phyloP scores from a whole-genome alignment of 2,888 invertebrate species.

The Euproctis similis region DNA sequence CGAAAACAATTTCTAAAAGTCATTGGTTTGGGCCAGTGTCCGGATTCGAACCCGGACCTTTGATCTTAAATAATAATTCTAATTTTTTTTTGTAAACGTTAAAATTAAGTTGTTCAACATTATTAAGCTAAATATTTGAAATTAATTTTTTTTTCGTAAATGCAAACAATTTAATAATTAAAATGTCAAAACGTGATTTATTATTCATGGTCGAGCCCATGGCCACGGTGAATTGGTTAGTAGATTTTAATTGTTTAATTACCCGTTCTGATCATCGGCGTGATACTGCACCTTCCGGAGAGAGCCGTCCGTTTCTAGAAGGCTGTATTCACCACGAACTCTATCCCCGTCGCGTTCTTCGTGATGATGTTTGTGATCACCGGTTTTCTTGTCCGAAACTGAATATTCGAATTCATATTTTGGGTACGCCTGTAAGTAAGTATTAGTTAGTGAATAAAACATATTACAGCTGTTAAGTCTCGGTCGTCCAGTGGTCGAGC shows the following conservation, averaged over 20 bases:
- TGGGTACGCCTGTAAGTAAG: constrained; percentile 58
- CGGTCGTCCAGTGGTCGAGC: no score
- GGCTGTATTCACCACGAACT: constrained; percentile 75
- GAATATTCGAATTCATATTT: constrained; percentile 77
- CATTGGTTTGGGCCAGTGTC: no score
- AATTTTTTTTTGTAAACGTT: no score
- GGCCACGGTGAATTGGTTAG: constrained; percentile 9
- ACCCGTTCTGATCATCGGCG: constrained; percentile 76
- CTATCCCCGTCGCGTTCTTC: constrained; percentile 73
- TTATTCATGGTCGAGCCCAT: constrained; percentile 9
- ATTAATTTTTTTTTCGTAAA: no score
- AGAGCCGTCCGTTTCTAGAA: constrained; percentile 75
- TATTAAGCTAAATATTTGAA: no score
- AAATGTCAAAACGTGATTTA: constrained; percentile 16
- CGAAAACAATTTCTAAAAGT: no score
- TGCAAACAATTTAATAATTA: no score
- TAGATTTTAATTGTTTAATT: constrained; percentile 25
- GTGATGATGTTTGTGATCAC: constrained; percentile 72
- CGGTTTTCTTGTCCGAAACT: constrained; percentile 74
- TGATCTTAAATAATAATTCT: no score
- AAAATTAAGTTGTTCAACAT: no score
- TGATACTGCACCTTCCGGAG: constrained; percentile 74
- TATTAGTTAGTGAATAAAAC: no score
- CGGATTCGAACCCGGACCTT: no score
- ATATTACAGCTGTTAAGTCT: no score